Conservation (phyloP, 1,140 invertebrate species). For the Orius insidiosus region DNA sequence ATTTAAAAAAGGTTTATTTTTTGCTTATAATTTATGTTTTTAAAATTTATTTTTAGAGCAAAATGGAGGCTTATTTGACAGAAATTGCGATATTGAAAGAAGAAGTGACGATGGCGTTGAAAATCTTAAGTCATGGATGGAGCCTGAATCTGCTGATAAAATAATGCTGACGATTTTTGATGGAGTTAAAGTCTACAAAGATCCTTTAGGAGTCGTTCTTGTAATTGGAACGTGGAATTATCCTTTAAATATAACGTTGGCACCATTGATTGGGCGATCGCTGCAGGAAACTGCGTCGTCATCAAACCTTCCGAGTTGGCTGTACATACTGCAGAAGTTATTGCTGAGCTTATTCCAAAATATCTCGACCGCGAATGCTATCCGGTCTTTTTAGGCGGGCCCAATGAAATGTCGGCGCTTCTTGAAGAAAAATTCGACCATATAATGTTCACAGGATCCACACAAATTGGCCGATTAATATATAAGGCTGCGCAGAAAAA, state of each 20-base stretch:
- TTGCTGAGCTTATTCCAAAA: conserved; percentile 38
- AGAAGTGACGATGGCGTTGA: conserved; percentile 42
- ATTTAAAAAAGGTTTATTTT: conserved; percentile 49
- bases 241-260: conserved; percentile 64
- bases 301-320: conserved; percentile 93
- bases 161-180: conserved; percentile 50
- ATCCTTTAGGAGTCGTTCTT: conserved; percentile 78
- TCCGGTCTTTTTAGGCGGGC: conserved; percentile 55
- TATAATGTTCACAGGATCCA: conserved; percentile 93
- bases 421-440: conserved; percentile 89
- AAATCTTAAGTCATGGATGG: conserved; percentile 48
- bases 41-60: conserved; percentile 29
- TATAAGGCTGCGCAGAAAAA: conserved; percentile 75
- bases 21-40: neutral
- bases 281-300: conserved; percentile 85
- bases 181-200: conserved; percentile 49
- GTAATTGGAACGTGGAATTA: conserved; percentile 97
- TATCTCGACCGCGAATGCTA: conserved; percentile 41
- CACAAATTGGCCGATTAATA: conserved; percentile 69
- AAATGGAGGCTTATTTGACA: conserved; percentile 44
- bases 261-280: conserved; percentile 64
- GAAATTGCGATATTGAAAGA: conserved; percentile 49
- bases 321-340: conserved; percentile 44
- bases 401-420: conserved; percentile 66
- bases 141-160: conserved; percentile 45